Percentiles rank a stretch among this genome's conserved stretches.
Evolutionary conservation across 2,888 invertebrate genomes (phyloP).

Genomic region (Sarcophaga carnaria): DNA sequence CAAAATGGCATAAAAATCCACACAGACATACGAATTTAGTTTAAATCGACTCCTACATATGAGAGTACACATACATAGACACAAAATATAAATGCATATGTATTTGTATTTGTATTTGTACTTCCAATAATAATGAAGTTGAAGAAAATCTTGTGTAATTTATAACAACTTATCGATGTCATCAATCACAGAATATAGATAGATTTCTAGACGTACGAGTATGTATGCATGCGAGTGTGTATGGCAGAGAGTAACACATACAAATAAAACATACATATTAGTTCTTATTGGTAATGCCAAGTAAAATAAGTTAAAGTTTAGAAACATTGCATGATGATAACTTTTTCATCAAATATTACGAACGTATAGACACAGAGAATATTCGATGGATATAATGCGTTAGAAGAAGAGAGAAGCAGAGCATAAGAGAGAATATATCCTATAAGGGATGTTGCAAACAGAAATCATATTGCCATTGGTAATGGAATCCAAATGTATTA

Average conservation of each 20-base stretch:
- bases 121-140: constrained; percentile 55
- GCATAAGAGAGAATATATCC: background rate
- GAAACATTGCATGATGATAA: background rate
- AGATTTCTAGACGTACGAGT: constrained; percentile 12
- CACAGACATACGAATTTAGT: constrained; percentile 20
- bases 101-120: no score
- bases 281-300: background rate
- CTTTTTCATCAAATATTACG: background rate
- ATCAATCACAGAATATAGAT: constrained; percentile 75
- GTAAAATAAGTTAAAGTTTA: background rate
- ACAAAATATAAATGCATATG: background rate
- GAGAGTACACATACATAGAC: background rate
- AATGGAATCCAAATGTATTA: background rate
- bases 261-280: background rate
- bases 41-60: constrained; percentile 44
- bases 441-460: background rate
- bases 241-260: background rate
- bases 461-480: background rate
- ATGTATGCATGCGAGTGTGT: constrained; percentile 4
- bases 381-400: background rate
- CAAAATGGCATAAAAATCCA: constrained; percentile 32
- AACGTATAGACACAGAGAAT: background rate
- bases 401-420: no score
- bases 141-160: constrained; percentile 73
- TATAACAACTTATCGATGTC: constrained; percentile 79